A percentile compares a stretch with the other conserved stretches of the same genome.
These are phyloP conservation scores for Eupithecia centaureata DNA, from an alignment of 2,888 invertebrate species.

Conservation along the genomic window DNA sequence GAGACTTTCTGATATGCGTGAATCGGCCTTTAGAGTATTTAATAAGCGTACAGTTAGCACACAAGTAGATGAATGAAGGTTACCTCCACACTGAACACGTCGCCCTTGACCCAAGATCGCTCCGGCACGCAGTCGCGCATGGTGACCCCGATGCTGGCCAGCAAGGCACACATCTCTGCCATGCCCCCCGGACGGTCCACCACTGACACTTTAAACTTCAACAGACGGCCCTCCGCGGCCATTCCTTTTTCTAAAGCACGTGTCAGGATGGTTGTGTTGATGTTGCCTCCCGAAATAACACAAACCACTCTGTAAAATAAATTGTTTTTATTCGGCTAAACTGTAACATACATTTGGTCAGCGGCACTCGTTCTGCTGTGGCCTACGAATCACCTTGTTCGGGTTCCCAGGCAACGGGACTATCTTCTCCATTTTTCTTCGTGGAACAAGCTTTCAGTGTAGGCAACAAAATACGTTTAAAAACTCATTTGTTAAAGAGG, in stretches of 20 bases:
- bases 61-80: constrained; percentile 1
- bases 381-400: too few relatives aligned
- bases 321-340: too few relatives aligned
- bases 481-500: too few relatives aligned
- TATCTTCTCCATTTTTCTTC: too few relatives aligned
- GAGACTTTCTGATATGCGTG: too few relatives aligned
- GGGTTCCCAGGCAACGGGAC: too few relatives aligned
- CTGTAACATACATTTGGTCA: too few relatives aligned
- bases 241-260: constrained; percentile 95
- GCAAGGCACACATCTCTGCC: constrained; percentile 89
- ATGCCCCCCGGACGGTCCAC: constrained; percentile 94
- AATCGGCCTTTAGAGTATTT: too few relatives aligned
- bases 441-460: too few relatives aligned
- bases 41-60: background rate
- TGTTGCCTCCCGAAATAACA: constrained; percentile 93
- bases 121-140: constrained; percentile 98
- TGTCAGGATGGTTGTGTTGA: constrained; percentile 94
- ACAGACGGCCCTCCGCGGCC: constrained; percentile 92
- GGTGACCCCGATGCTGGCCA: constrained; percentile 90
- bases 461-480: too few relatives aligned
- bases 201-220: constrained; percentile 85
- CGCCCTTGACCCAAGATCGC: constrained; percentile 95
- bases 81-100: constrained; percentile 87
- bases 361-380: too few relatives aligned
- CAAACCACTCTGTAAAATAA: constrained; percentile 87